These are phyloP conservation scores for Polyommatus iphigenia DNA, from an alignment of 2,888 invertebrate species.

Conservation along the genomic window DNA sequence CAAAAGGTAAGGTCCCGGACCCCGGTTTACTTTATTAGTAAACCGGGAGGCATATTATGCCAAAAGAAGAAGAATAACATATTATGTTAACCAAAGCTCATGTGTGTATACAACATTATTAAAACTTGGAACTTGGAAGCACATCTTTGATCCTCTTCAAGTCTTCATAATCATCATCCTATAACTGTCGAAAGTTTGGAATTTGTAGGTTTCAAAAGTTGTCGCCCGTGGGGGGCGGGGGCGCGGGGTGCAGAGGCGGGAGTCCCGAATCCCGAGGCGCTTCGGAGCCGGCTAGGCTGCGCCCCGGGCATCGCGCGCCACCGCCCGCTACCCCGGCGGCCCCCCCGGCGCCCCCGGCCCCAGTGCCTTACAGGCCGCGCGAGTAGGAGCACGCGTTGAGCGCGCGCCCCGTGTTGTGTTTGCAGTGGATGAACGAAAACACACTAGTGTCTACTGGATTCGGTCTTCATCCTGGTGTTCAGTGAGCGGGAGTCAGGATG, in stretches of 20 bases:
- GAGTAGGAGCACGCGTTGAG: slow-evolving; percentile 42
- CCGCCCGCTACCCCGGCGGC: not conserved
- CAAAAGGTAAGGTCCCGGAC: too few species aligned
- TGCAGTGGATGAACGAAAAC: slow-evolving; percentile 14
- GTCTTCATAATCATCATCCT: too few species aligned
- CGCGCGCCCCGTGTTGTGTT: slow-evolving; percentile 38
- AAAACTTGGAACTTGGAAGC: not conserved
- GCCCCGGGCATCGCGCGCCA: slow-evolving; percentile 21
- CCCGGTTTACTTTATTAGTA: too few species aligned
- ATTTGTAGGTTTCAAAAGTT: not conserved
- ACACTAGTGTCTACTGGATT: not conserved
- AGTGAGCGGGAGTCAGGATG: slow-evolving; percentile 47
- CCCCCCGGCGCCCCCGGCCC: slow-evolving; percentile 28
- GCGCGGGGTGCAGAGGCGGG: not conserved
- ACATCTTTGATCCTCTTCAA: not conserved
- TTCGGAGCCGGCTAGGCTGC: not conserved
- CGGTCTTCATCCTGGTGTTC: not conserved
- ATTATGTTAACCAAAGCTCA: too few species aligned
- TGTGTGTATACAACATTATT: too few species aligned
- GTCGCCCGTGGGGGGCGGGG: not conserved
- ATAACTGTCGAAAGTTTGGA: not conserved
- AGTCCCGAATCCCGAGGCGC: not conserved
- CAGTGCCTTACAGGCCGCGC: slow-evolving; percentile 69
- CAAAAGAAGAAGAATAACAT: too few species aligned
- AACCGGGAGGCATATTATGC: too few species aligned